Percentiles rank a stretch among this genome's conserved stretches.
Conservation (phyloP, 2,113 vertebrate species). For the Bagarius yarrelli region DNA sequence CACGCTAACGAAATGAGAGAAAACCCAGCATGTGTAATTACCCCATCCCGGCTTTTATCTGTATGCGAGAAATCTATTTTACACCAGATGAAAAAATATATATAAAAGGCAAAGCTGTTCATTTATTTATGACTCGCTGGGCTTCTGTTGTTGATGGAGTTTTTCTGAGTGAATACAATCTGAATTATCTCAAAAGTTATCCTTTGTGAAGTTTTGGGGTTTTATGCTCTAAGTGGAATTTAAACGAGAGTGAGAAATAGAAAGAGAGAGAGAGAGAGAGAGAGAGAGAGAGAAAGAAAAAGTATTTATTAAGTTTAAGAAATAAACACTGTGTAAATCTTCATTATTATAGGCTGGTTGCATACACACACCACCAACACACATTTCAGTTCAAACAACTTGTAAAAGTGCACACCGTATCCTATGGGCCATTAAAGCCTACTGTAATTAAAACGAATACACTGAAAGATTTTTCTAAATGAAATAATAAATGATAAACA, state of each 20-base stretch:
- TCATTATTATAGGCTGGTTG: too few species aligned
- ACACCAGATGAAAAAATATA: constrained; percentile 61
- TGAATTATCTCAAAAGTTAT: constrained; percentile 58
- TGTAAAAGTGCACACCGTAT: too few species aligned
- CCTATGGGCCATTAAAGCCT: too few species aligned
- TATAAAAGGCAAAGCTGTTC: constrained; percentile 60
- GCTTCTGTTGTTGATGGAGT: constrained; percentile 25
- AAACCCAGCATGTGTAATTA: constrained; percentile 61
- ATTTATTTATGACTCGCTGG: constrained; percentile 61
- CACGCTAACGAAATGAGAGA: constrained; percentile 2
- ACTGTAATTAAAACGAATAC: too few species aligned
- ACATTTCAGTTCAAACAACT: too few species aligned
- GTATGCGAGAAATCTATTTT: constrained; percentile 59
- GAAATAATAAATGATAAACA: not conserved
- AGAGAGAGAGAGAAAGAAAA: not conserved
- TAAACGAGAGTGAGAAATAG: constrained; percentile 16
- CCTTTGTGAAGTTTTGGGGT: constrained; percentile 56
- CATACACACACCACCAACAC: too few species aligned
- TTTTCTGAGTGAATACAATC: constrained; percentile 51
- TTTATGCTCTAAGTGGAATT: constrained; percentile 54
- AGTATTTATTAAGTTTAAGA: too few species aligned
- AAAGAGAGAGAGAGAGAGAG: not conserved
- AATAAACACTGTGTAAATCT: too few species aligned
- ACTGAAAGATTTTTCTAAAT: too few species aligned
- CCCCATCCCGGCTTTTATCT: constrained; percentile 68